A percentile compares a stretch with the other conserved stretches of the same genome.
These are phyloP conservation scores for Agriotes lineatus DNA, from an alignment of 2,888 invertebrate genomes.

Conservation along the genomic window DNA sequence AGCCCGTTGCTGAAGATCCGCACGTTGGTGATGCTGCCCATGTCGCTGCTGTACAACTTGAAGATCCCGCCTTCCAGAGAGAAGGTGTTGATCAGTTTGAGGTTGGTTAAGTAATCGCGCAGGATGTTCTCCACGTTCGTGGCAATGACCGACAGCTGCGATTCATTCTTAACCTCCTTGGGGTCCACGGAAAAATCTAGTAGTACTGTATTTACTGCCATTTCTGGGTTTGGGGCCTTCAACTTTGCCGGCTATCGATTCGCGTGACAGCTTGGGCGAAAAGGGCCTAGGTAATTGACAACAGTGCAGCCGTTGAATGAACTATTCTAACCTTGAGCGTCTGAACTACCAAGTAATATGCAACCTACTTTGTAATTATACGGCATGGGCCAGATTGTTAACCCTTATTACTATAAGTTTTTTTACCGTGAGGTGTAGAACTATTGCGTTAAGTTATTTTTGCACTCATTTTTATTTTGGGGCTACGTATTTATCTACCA, in stretches of 20 bases:
- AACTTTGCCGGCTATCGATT: conserved; percentile 12
- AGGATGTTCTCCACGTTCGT: conserved; percentile 78
- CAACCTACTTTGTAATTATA: no score
- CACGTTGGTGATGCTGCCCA: conserved; percentile 77
- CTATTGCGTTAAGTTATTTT: no score
- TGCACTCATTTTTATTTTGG: no score
- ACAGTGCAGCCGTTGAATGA: no score
- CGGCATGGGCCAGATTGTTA: no score
- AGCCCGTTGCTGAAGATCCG: conserved; percentile 82
- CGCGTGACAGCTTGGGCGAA: not conserved
- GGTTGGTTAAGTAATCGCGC: conserved; percentile 78
- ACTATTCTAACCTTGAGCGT: no score
- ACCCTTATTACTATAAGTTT: no score
- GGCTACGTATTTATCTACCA: no score
- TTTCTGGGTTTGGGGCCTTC: conserved; percentile 57
- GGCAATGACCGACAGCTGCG: conserved; percentile 75
- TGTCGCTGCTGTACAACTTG: conserved; percentile 78
- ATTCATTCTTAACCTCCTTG: conserved; percentile 75
- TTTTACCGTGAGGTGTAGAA: no score
- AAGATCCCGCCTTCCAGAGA: conserved; percentile 79
- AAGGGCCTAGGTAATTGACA: no score
- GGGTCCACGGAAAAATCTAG: conserved; percentile 85
- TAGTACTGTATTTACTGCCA: conserved; percentile 85
- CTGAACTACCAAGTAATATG: no score
- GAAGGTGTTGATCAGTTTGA: conserved; percentile 77